These are phyloP conservation scores for Cygnus olor DNA, from an alignment of 2,797 vertebrate genomes.

Conservation along the genomic window DNA sequence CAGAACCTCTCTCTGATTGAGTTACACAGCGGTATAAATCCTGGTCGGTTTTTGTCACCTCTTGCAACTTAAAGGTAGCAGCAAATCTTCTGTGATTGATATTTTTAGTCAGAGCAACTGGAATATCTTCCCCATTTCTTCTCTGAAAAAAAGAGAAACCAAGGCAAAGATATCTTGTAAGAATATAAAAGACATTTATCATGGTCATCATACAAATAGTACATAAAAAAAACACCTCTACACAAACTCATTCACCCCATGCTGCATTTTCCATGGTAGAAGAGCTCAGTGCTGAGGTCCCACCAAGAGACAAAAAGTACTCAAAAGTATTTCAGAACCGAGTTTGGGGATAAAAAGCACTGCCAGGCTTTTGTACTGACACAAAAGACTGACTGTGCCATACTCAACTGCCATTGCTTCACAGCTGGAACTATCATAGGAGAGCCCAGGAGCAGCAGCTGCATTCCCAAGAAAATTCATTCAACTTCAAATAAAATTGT, in stretches of 20 bases:
- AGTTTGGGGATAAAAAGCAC: background rate
- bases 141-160: constrained; percentile 80
- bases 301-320: background rate
- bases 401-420: background rate
- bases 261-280: background rate
- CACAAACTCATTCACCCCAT: rapidly evolving
- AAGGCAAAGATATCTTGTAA: background rate
- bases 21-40: constrained; percentile 97
- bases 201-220: background rate
- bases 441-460: background rate
- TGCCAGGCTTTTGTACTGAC: background rate
- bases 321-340: background rate
- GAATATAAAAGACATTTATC: background rate
- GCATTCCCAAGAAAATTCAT: background rate
- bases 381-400: background rate
- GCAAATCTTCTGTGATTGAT: constrained; percentile 98
- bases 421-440: background rate
- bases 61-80: constrained; percentile 92
- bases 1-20: constrained; percentile 94
- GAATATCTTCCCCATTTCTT: constrained; percentile 96
- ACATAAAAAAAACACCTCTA: background rate
- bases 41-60: constrained; percentile 93
- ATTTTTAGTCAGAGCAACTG: constrained; percentile 94
- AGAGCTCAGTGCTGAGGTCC: background rate
- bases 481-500: background rate